A percentile compares a stretch with the other conserved stretches of the same genome.
Conservation (phyloP, 2,797 vertebrate genomes). For the Chelonia mydas region DNA sequence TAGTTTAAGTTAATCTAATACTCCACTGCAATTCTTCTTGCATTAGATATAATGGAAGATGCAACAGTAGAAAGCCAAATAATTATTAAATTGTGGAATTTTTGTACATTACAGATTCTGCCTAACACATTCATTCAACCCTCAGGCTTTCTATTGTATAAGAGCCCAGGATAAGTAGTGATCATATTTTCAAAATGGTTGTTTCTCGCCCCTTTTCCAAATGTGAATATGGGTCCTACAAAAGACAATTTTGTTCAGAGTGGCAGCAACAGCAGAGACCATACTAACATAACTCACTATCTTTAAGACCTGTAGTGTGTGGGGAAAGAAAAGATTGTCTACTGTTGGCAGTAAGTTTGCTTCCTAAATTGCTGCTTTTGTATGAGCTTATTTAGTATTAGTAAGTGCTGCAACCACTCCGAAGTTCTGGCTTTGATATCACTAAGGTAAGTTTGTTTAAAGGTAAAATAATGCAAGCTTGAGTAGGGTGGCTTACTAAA, state of each 20-base stretch:
- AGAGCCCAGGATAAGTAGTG: neutral
- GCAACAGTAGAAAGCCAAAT: neutral
- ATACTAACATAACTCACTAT: neutral
- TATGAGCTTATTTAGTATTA: neutral
- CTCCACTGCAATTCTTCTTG: neutral
- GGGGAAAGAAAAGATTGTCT: neutral
- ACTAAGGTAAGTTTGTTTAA: neutral
- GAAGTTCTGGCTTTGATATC: neutral
- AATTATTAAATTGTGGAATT: slow-evolving; percentile 39
- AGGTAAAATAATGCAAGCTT: neutral
- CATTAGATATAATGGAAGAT: slow-evolving; percentile 9
- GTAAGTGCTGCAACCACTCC: neutral
- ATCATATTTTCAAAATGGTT: neutral
- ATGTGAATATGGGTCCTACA: neutral
- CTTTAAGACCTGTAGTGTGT: neutral
- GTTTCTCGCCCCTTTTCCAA: neutral
- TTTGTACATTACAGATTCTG: neutral
- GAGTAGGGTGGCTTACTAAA: neutral
- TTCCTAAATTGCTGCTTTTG: neutral
- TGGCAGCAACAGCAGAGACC: neutral
- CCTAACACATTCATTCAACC: neutral
- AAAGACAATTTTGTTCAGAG: neutral
- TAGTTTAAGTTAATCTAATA: slow-evolving; percentile 38
- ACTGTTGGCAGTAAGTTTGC: neutral
- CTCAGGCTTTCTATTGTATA: neutral